Evolutionary conservation across 2,797 vertebrate species (phyloP).

Genomic region (Miichthys miiuy): DNA sequence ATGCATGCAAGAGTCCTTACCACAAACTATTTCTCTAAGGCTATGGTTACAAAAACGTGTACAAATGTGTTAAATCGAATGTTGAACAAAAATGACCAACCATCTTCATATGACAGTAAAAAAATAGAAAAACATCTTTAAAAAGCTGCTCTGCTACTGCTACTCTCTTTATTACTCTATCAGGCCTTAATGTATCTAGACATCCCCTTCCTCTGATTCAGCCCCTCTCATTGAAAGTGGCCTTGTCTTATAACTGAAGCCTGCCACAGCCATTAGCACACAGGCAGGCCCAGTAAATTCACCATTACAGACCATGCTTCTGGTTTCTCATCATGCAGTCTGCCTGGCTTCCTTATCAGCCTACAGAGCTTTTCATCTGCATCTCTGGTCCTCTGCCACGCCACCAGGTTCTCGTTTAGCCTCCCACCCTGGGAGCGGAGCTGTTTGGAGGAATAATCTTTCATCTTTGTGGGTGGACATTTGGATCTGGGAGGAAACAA

Average conservation of each 20-base stretch:
- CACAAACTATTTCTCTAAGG: not conserved
- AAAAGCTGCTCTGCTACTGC: not conserved
- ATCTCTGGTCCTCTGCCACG: slow-evolving; percentile 69
- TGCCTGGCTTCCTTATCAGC: slow-evolving; percentile 78
- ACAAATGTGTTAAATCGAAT: not conserved
- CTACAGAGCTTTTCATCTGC: slow-evolving; percentile 79
- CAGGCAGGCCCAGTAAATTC: slow-evolving; percentile 45
- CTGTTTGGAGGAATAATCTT: slow-evolving; percentile 71
- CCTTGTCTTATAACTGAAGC: slow-evolving; percentile 37
- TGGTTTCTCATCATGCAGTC: slow-evolving; percentile 78
- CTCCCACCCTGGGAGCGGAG: slow-evolving; percentile 65
- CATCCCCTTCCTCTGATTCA: slow-evolving; percentile 20
- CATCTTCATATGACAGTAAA: not conserved
- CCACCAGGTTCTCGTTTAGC: slow-evolving; percentile 72
- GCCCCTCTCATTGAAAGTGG: slow-evolving; percentile 43
- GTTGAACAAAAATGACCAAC: not conserved
- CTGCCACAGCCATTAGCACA: slow-evolving; percentile 28
- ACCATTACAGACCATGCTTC: slow-evolving; percentile 62
- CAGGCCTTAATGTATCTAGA: not conserved
- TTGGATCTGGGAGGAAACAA: slow-evolving; percentile 52
- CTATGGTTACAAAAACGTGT: not conserved
- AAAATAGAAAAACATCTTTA: not conserved
- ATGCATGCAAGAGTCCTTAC: too few species aligned
- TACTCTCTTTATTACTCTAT: slow-evolving; percentile 13
- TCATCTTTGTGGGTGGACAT: slow-evolving; percentile 72